Percentiles rank a stretch among this genome's conserved stretches.
These are phyloP conservation scores for Sialis lutaria DNA, from an alignment of 2,888 invertebrate species.

Conservation along the genomic window DNA sequence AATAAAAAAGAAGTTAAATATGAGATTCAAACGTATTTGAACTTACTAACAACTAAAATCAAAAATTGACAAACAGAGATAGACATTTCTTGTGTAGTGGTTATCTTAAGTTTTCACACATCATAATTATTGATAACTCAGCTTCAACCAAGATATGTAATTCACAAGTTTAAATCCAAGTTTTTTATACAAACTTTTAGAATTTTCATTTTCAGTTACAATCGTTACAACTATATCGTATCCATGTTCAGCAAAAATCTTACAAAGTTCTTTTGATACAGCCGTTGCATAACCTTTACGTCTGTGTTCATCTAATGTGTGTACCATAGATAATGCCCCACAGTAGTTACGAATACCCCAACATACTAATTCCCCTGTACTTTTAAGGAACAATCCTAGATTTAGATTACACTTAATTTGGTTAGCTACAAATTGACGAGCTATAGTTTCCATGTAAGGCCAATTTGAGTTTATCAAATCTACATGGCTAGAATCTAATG, in stretches of 20 bases:
- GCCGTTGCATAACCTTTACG: slow-evolving; percentile 15
- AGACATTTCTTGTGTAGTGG: no score
- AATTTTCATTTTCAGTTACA: slow-evolving; percentile 12
- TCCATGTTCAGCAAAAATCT: slow-evolving; percentile 12
- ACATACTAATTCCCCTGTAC: slow-evolving; percentile 13
- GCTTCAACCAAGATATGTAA: neutral
- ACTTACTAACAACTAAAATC: no score
- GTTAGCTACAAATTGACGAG: slow-evolving; percentile 11
- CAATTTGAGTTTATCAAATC: slow-evolving; percentile 12
- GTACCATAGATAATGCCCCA: slow-evolving; percentile 13
- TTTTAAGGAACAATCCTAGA: slow-evolving; percentile 14
- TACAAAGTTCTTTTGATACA: slow-evolving; percentile 13
- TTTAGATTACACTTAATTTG: slow-evolving; percentile 13
- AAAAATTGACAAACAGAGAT: no score
- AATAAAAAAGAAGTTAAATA: no score
- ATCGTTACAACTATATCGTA: slow-evolving; percentile 12
- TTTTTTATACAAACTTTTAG: slow-evolving; percentile 12
- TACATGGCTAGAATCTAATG: slow-evolving; percentile 12
- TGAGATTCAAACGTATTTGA: no score
- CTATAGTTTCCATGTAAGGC: slow-evolving; percentile 13
- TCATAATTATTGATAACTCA: no score
- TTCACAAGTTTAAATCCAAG: slow-evolving; percentile 6
- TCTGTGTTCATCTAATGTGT: slow-evolving; percentile 14
- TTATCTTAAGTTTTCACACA: no score
- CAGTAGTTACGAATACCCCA: slow-evolving; percentile 15